Evolutionary conservation across 1,140 invertebrate genomes (phyloP).

Genomic region (Panagrolaimus sp.): DNA sequence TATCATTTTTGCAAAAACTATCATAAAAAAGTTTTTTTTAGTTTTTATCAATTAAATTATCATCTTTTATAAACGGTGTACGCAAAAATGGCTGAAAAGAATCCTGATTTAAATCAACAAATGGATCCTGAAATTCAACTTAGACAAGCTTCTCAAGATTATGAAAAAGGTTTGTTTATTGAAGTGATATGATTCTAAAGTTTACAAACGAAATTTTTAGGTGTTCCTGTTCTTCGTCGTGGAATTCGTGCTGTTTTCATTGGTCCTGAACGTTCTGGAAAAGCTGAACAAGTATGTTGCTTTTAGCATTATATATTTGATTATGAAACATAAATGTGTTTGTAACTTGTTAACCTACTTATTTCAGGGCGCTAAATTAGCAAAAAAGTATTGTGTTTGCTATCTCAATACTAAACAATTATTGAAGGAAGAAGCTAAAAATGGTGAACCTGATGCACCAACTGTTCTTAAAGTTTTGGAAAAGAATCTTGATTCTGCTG

Average conservation of each 20-base stretch:
- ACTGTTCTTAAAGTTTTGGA: constrained; percentile 69
- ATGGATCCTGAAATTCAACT: background rate
- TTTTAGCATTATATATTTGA: background rate
- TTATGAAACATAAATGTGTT: too few relatives aligned
- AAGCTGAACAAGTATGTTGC: background rate
- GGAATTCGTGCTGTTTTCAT: constrained; percentile 7
- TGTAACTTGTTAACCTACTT: too few relatives aligned
- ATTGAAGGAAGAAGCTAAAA: background rate
- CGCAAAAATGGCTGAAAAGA: too few relatives aligned
- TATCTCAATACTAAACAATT: background rate
- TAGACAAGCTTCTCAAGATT: background rate
- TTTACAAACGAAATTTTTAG: too few relatives aligned
- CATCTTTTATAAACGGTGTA: too few relatives aligned
- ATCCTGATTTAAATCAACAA: too few relatives aligned
- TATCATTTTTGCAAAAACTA: too few relatives aligned
- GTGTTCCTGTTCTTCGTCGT: background rate
- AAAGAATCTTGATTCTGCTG: constrained; percentile 79
- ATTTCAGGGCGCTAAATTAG: background rate
- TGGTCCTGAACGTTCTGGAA: background rate
- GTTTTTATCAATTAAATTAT: too few relatives aligned
- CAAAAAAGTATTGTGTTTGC: constrained; percentile 11
- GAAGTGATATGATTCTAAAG: too few relatives aligned
- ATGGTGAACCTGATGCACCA: background rate
- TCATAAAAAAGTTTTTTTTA: too few relatives aligned
- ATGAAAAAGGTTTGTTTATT: too few relatives aligned